Percentiles rank a stretch among this genome's conserved stretches.
Conservation (phyloP, 2,797 vertebrate genomes). For the Sphenodon punctatus region DNA sequence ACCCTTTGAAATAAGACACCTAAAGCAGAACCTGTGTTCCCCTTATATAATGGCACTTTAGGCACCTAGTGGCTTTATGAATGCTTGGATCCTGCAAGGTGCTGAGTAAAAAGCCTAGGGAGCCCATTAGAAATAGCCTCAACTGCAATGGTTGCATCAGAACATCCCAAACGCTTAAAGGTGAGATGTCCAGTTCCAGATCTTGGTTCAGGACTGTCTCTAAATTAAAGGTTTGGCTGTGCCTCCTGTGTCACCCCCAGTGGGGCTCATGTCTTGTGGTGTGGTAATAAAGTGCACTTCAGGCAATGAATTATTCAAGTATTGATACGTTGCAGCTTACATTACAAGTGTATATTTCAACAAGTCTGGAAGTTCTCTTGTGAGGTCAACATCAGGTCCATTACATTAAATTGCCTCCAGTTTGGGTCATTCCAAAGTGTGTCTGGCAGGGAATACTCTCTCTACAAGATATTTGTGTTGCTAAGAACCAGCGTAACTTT, state of each 20-base stretch:
- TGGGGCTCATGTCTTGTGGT: background rate
- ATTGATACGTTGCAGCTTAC: conserved; percentile 12
- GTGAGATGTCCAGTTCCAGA: background rate
- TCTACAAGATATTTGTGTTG: conserved; percentile 61
- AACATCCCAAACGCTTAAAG: background rate
- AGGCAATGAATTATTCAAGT: background rate
- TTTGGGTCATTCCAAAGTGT: conserved; percentile 3
- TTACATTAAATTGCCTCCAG: background rate
- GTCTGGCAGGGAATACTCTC: conserved; percentile 11
- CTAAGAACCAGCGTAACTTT: conserved; percentile 67
- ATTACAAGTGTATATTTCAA: background rate
- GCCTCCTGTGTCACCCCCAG: background rate
- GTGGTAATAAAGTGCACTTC: background rate
- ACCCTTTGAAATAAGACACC: too few relatives aligned
- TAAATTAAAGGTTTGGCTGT: background rate
- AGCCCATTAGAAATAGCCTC: background rate
- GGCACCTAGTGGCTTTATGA: too few relatives aligned
- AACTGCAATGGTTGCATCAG: background rate
- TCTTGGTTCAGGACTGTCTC: conserved; percentile 1
- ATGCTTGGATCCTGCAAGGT: too few relatives aligned
- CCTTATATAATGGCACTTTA: too few relatives aligned
- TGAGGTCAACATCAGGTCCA: background rate
- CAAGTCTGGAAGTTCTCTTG: conserved; percentile 10
- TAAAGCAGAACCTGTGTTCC: too few relatives aligned
- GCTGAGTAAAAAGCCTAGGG: too few relatives aligned